Percentiles rank a stretch among this genome's conserved stretches.
Evolutionary conservation across 64 coral and sea anemone genomes (phyloP).

Genomic region (Montipora efflorescens): DNA sequence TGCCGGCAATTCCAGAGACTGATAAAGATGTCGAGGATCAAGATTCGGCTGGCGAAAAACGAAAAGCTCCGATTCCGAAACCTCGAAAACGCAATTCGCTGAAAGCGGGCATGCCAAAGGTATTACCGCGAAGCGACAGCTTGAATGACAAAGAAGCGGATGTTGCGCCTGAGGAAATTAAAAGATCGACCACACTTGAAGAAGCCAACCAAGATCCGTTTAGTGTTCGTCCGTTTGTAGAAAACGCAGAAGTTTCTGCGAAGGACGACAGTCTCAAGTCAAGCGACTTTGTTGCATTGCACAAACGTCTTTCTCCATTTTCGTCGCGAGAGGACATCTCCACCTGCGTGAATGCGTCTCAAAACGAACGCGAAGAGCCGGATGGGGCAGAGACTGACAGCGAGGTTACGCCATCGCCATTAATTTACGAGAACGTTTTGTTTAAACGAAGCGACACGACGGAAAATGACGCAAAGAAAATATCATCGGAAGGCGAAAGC

Average conservation of each 20-base stretch:
- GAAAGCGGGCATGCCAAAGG: background rate
- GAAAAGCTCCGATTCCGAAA: slow-evolving; percentile 17
- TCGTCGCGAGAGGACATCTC: slow-evolving; percentile 68
- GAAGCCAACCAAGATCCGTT: slow-evolving; percentile 71
- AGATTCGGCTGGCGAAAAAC: background rate
- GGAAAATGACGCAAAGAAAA: background rate
- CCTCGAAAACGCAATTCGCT: background rate
- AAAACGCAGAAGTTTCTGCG: background rate
- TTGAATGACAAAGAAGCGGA: slow-evolving; percentile 74
- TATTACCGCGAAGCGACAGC: slow-evolving; percentile 61
- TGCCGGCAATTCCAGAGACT: slow-evolving; percentile 47
- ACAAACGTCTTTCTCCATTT: slow-evolving; percentile 69
- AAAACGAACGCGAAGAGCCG: slow-evolving; percentile 5
- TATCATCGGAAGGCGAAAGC: background rate
- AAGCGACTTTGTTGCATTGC: slow-evolving; percentile 70
- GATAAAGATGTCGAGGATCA: slow-evolving; percentile 20
- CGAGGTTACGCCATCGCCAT: slow-evolving; percentile 49
- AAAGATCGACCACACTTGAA: background rate
- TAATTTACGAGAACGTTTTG: slow-evolving; percentile 97
- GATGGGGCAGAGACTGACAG: slow-evolving; percentile 34
- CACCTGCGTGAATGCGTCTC: background rate
- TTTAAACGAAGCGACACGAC: slow-evolving; percentile 71
- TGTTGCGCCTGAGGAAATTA: background rate
- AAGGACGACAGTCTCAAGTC: slow-evolving; percentile 6
- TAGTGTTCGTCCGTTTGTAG: slow-evolving; percentile 47